Evolutionary conservation across 2,888 invertebrate genomes (phyloP), one percentile per base, ranked within the genome.

Genomic region (Agrotis clavis): DNA sequence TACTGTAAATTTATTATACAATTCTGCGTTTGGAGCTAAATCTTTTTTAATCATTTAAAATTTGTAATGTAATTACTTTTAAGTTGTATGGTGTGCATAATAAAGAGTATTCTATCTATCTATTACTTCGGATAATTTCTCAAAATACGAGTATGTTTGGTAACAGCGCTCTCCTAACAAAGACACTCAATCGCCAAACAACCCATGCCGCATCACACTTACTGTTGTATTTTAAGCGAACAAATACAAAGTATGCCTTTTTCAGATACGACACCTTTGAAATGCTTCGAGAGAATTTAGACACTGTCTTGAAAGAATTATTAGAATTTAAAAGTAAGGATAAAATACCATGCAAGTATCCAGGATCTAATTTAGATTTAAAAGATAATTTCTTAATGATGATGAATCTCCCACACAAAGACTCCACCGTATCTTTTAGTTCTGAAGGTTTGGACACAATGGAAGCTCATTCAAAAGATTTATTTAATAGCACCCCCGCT

Each of bases 241-340:
- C 11, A 50, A 53, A 54, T 66, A 35, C 18, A 16, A 51, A 13
- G 4, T 50, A 14, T 5, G 25, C 48, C 7, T 0, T 48, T 80
- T 81, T 67, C 67, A 96, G 96, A 6, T 99, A 98, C 92, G 99
- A 99, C 86, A 99, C 98, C 0, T 99, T 99, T 91, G 98, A 98
- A 95, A 98, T 98, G 97, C 95, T 99, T 9, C 97, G 98, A 84
- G 98, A 99, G 94, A 98, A 98, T 85, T 93, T 98, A 61, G 98
- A 98, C 89, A 89, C 96, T 0, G 97, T 98, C 1, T 92, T 98
- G 57, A 97, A 96, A 88, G 97, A 98, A 82, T 92, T 98, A 18
- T 92, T 98, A 45, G 97, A 97, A 82, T 97, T 97, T 78, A 96
- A 97, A 79, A 67, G 69, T 4, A 72, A 86, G 59, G 95, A 95